Evolutionary conservation across 2,888 invertebrate genomes (phyloP), one percentile per base, ranked within the genome.

Genomic region (Caenorhabditis sulstoni): DNA sequence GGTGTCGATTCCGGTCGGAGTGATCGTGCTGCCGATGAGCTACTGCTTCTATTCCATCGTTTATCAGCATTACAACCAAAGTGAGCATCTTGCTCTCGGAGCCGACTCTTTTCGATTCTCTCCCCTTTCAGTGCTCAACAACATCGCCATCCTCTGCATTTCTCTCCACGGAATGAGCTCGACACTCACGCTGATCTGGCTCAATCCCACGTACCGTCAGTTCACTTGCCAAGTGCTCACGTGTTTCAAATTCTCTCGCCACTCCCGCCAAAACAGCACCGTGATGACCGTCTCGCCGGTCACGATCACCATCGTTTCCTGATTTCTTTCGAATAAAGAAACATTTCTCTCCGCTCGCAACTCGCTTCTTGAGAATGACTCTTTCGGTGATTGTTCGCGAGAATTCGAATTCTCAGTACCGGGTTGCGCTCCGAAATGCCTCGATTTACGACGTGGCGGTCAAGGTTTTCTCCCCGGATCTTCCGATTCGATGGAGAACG

Each of bases 381-480:
- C 61, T 71, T 16, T 41, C 67, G 20, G 70, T 70, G 23, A 64
- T 77, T 12, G 70, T 77, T 59, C 77, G 70, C 20, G 70, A 70
- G 41, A 70, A 71, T 22, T 22, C 65, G 23, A 67, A 67, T 44
- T 58, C 52, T n/a, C 59, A 78, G 23, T 65, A 78, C 23, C 41
- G 52, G 14, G 44, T 78, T 16, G 52, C 71, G 52, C 62, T 78
- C 44, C 39, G 78, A 52, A 78, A 78, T 22, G 57, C 71, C 2
- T 61, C 71, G n/a, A 73, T 78, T 14, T 73, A 73, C 20, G 78
- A 73, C 41, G 50, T 78, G 45, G 78, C 78, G 7, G 71, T 78
- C 20, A 78, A 78, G 55, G 45, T 62, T 47, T n/a, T n/a, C n/a
- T n/a, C n/a, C n/a, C n/a, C 18, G 47, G 18, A 16, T 47, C 16